Evolutionary conservation across 2,888 invertebrate genomes (phyloP).

Genomic region (Ichneumon xanthorius): DNA sequence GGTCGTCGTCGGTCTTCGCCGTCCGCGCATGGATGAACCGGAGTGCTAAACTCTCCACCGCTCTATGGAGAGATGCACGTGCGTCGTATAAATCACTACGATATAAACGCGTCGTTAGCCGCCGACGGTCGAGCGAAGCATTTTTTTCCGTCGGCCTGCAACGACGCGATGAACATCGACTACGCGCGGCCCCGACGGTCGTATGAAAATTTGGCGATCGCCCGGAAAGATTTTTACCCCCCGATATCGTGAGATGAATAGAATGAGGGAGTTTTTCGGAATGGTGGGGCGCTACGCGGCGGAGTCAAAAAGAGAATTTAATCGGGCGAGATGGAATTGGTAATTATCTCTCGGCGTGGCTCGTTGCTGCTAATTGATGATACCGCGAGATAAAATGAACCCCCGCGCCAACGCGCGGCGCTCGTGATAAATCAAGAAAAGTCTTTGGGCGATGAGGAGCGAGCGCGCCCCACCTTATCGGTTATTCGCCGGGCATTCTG

Average conservation of each 20-base stretch:
- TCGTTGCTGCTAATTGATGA: conserved; percentile 75
- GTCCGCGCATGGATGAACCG: conserved; percentile 58
- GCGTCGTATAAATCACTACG: conserved; percentile 77
- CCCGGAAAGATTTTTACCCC: conserved; percentile 61
- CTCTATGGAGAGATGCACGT: conserved; percentile 71
- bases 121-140: conserved; percentile 66
- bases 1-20: conserved; percentile 57
- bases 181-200: conserved; percentile 16
- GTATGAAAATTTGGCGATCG: conserved; percentile 60
- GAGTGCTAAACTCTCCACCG: conserved; percentile 44
- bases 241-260: conserved; percentile 36
- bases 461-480: conserved; percentile 43
- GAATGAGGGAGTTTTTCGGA: not conserved
- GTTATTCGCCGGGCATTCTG: conserved; percentile 48
- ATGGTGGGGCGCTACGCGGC: not conserved
- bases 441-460: conserved; percentile 46
- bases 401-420: conserved; percentile 49
- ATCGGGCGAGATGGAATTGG: conserved; percentile 54
- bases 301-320: conserved; percentile 56
- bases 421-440: conserved; percentile 72
- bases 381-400: conserved; percentile 71
- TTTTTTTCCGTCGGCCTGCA: conserved; percentile 53
- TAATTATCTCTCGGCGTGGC: conserved; percentile 73
- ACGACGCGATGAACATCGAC: not conserved
- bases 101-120: conserved; percentile 77